Evolutionary conservation across 2,797 vertebrate genomes (phyloP), one percentile per base, ranked within the genome.

Genomic region (Protosalanx chinensis): DNA sequence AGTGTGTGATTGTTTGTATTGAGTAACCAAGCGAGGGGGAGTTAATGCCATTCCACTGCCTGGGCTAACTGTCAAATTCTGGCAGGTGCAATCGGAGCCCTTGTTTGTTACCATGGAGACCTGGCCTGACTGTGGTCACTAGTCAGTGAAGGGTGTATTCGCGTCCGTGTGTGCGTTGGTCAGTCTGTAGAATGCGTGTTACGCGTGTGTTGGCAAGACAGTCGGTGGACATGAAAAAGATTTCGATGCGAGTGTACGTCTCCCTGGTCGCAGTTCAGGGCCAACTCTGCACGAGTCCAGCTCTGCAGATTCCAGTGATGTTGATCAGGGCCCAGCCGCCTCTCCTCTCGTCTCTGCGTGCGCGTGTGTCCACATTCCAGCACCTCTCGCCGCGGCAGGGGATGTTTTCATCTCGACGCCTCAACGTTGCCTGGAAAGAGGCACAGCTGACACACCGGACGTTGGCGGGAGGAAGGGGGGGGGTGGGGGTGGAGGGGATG

Each of bases 81-180:
- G n/a, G 57, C 23, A 65, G 56, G 41, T 46, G 41, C 41, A 46
- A 46, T 46, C 41, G 41, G 41, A 46, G 12, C 41, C 41, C 41
- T 46, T 3, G 41, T 46, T 46, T 20, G 46, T 71, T 71, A 63
- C 20, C 35, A 59, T 58, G 67, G 56, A 33, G 32, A 69, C 56
- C 33, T 69, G 57, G n/a, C 49, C 64, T 65, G 62, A 35, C 70
- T 51, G 15, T 18, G 13, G 64, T 29, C 64, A 27, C 64, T 41
- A 23, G 63, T n/a, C 63, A 64, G 63, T 18, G 37, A 7, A 27
- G 68, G 29, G 46, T 15, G 46, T 51, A 29, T 32, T 23, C n/a
- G 37, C 33, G 60, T 62, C 35, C 46, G 8, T 41, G 15, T 32
- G 68, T 51, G 35, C 49, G 41, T 71, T 7, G 4, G 41, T 46